phyloP scores from a whole-genome alignment of 1,140 invertebrate species.

The Thaumetopoea pityocampa region DNA sequence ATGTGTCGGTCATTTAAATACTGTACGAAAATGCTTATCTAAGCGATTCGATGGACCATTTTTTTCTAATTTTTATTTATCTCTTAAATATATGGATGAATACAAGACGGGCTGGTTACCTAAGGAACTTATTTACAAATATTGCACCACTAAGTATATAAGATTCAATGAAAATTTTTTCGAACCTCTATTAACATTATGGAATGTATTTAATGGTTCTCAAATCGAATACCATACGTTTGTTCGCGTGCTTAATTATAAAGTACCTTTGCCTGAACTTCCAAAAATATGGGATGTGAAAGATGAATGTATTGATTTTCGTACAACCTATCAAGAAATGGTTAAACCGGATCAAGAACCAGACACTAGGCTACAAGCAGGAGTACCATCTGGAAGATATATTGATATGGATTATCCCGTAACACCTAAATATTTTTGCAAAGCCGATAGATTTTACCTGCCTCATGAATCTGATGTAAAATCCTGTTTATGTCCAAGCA shows the following conservation, averaged over 20 bases:
- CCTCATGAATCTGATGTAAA: constrained; percentile 24
- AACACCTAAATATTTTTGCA: constrained; percentile 20
- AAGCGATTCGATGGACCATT: constrained; percentile 28
- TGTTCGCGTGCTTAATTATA: constrained; percentile 23
- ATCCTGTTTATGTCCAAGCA: constrained; percentile 22
- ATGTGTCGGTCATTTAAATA: constrained; percentile 47
- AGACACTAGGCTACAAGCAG: constrained; percentile 16
- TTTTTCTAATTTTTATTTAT: constrained; percentile 36
- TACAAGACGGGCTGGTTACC: constrained; percentile 29
- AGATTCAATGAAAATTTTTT: constrained; percentile 21
- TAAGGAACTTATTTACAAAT: constrained; percentile 30
- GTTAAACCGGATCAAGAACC: constrained; percentile 16
- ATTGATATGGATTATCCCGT: constrained; percentile 27
- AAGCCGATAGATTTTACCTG: constrained; percentile 19
- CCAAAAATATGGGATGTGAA: constrained; percentile 24
- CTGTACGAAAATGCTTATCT: constrained; percentile 36
- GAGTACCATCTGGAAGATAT: constrained; percentile 30
- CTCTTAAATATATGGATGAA: constrained; percentile 42
- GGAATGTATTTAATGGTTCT: constrained; percentile 25
- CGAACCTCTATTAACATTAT: constrained; percentile 28
- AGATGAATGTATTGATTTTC: constrained; percentile 19
- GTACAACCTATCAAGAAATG: constrained; percentile 32
- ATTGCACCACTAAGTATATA: constrained; percentile 18
- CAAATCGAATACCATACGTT: constrained; percentile 30
- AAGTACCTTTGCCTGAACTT: constrained; percentile 11